Conservation (phyloP, 2,113 vertebrate species). For the Rhynchomys soricoides region DNA sequence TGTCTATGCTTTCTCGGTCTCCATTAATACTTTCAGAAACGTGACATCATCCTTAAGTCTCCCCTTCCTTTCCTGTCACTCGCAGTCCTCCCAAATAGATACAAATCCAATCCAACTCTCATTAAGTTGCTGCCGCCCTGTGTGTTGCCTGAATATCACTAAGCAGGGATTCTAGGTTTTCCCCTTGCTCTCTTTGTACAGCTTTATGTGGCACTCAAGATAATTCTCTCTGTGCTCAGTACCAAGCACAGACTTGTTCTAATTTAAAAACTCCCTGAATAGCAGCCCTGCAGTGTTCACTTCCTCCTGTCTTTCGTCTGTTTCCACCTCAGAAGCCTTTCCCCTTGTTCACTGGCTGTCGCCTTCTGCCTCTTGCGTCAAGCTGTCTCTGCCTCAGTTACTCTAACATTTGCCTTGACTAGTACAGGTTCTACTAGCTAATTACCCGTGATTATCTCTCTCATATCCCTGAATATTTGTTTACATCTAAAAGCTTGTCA, state of each 20-base stretch:
- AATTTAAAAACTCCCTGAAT: background rate
- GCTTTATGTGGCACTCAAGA: background rate
- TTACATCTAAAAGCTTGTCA: background rate
- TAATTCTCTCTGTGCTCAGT: background rate
- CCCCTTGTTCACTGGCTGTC: background rate
- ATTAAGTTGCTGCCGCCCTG: background rate
- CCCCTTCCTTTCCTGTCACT: background rate
- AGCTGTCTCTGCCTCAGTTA: background rate
- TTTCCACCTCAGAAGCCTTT: background rate
- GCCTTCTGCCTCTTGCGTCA: background rate
- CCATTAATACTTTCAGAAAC: background rate
- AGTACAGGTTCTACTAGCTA: background rate
- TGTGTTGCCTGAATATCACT: background rate
- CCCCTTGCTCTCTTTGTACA: background rate
- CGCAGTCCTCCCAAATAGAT: background rate
- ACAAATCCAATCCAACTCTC: background rate
- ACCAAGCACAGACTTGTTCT: background rate
- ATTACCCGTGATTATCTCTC: background rate
- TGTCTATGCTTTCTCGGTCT: background rate
- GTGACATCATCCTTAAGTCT: background rate
- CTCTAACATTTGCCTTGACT: background rate
- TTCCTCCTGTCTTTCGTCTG: background rate
- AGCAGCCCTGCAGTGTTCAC: background rate
- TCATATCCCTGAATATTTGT: conserved; percentile 13
- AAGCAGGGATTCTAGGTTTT: background rate